A percentile compares a stretch with the other conserved stretches of the same genome.
Conservation (phyloP, 2,888 invertebrate genomes). For the Ectemnius lituratus region DNA sequence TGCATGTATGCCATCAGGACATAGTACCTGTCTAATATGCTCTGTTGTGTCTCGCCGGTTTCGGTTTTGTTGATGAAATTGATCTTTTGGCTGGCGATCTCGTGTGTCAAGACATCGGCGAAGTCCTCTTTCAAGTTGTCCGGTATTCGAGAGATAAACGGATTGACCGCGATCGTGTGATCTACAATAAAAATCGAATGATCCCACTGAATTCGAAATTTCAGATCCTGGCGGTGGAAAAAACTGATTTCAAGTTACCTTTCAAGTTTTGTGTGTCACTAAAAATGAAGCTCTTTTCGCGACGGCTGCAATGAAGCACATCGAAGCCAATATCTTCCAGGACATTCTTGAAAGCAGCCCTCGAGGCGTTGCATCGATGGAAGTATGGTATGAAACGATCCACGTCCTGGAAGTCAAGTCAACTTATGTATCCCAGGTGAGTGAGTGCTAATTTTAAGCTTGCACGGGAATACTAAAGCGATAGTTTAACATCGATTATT, state of each 20-base stretch:
- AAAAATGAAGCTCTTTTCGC: conserved; percentile 81
- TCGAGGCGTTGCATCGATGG: conserved; percentile 82
- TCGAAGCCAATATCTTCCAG: conserved; percentile 82
- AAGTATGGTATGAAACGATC: conserved; percentile 84
- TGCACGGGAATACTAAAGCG: too few species aligned
- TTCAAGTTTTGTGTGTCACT: conserved; percentile 80
- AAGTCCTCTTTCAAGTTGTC: conserved; percentile 81
- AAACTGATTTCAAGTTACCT: conserved; percentile 76
- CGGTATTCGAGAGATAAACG: conserved; percentile 83
- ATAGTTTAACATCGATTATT: not conserved
- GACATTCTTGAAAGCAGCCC: conserved; percentile 80
- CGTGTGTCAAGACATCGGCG: conserved; percentile 81
- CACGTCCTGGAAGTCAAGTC: conserved; percentile 78
- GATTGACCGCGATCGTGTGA: conserved; percentile 85
- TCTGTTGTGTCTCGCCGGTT: conserved; percentile 76
- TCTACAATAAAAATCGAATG: conserved; percentile 77
- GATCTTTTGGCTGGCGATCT: conserved; percentile 78
- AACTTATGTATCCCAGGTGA: too few species aligned
- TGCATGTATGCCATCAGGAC: conserved; percentile 69
- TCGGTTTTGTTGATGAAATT: conserved; percentile 76
- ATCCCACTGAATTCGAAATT: not conserved
- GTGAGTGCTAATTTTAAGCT: not conserved
- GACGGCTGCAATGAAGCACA: conserved; percentile 81
- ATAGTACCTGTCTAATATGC: conserved; percentile 74
- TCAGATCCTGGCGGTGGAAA: too few species aligned